phyloP scores from a whole-genome alignment of 2,797 vertebrate species.

The Myripristis murdjan region DNA sequence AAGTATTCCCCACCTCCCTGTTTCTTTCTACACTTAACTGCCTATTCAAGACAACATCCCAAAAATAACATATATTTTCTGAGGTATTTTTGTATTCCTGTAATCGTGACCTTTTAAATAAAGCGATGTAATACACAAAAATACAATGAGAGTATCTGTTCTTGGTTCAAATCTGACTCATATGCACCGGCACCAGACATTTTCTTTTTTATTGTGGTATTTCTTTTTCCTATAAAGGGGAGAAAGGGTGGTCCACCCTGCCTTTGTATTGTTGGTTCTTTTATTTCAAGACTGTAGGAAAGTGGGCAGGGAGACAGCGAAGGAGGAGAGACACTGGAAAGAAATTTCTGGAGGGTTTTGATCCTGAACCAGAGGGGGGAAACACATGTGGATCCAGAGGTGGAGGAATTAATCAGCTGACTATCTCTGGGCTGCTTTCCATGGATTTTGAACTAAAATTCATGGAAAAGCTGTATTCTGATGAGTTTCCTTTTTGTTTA shows the following conservation, averaged over 20 bases:
- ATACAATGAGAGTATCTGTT: too few relatives aligned
- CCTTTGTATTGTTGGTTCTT: constrained; percentile 32
- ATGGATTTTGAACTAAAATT: constrained; percentile 46
- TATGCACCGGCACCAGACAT: constrained; percentile 15
- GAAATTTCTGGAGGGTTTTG: constrained; percentile 39
- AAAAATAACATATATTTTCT: too few relatives aligned
- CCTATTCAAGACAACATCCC: too few relatives aligned
- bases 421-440: constrained; percentile 29
- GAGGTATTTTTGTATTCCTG: too few relatives aligned
- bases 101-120: not conserved
- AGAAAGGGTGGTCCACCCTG: constrained; percentile 6
- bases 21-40: too few relatives aligned
- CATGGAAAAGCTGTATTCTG: not conserved
- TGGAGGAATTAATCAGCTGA: constrained; percentile 24
- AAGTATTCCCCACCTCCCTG: too few relatives aligned
- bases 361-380: constrained; percentile 22
- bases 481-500: not conserved
- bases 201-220: constrained; percentile 36
- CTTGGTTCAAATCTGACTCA: constrained; percentile 36
- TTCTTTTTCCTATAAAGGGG: constrained; percentile 35
- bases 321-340: constrained; percentile 14
- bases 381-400: not conserved
- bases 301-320: constrained; percentile 34
- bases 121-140: constrained; percentile 16
- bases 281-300: constrained; percentile 46